Conservation (phyloP, 2,113 vertebrate species). For the Semnornis frantzii region DNA sequence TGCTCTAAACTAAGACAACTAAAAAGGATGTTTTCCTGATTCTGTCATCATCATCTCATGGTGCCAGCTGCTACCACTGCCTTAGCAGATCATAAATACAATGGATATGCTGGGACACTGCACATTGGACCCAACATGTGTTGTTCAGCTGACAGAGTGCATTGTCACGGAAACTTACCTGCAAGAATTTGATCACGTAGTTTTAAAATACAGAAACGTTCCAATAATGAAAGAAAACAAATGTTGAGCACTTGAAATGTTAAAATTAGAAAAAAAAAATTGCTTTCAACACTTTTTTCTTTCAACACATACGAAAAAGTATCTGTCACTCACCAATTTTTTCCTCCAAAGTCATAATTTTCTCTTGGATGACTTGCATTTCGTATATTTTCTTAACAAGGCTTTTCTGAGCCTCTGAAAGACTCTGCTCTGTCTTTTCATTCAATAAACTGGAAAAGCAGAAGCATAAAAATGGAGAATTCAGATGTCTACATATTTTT, state of each 20-base stretch:
- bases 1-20: too few relatives aligned
- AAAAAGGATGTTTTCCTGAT: background rate
- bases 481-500: background rate
- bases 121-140: background rate
- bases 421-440: slow-evolving; percentile 76
- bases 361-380: slow-evolving; percentile 79
- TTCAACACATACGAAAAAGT: background rate
- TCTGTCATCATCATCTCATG: background rate
- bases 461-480: slow-evolving; percentile 58
- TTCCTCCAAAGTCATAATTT: slow-evolving; percentile 78
- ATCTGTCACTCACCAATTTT: slow-evolving; percentile 76
- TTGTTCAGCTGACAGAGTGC: background rate
- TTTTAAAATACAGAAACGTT: background rate
- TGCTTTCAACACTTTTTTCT: background rate
- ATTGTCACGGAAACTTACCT: background rate
- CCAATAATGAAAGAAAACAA: background rate
- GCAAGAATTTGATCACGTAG: background rate
- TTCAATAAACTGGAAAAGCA: slow-evolving; percentile 77
- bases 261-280: background rate
- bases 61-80: background rate
- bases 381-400: slow-evolving; percentile 79
- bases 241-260: background rate
- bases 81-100: background rate
- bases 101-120: background rate
- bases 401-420: slow-evolving; percentile 76